Percentiles rank a stretch among this genome's conserved stretches.
Conservation (phyloP, 1,140 invertebrate genomes). For the Panonychus citri region DNA sequence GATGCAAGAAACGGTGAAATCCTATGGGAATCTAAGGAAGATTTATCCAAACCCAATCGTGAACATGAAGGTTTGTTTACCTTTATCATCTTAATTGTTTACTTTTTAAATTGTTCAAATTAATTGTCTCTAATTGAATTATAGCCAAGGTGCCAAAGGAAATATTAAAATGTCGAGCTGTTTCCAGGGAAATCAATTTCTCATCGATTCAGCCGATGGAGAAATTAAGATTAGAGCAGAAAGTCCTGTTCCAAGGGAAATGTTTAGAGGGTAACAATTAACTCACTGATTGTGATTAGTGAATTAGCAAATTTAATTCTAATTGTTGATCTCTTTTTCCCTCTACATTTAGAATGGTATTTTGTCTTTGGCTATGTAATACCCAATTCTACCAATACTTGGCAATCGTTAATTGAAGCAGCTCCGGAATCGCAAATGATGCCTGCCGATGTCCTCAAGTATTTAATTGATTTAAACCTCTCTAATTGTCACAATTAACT, state of each 20-base stretch:
- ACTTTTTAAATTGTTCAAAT: slow-evolving; percentile 38
- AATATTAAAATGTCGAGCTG: slow-evolving; percentile 80
- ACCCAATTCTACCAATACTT: slow-evolving; percentile 94
- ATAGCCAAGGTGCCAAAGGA: slow-evolving; percentile 75
- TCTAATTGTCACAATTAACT: not conserved
- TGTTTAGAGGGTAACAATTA: slow-evolving; percentile 29
- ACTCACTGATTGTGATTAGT: not conserved
- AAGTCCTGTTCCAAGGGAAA: slow-evolving; percentile 45
- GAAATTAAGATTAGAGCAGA: slow-evolving; percentile 87
- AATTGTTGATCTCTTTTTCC: not conserved
- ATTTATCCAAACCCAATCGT: slow-evolving; percentile 62
- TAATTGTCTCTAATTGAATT: slow-evolving; percentile 5
- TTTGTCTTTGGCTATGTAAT: slow-evolving; percentile 99
- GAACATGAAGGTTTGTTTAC: slow-evolving; percentile 52
- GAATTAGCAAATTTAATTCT: no score
- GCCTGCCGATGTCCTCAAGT: slow-evolving; percentile 90
- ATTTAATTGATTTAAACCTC: slow-evolving; percentile 11
- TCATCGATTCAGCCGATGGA: slow-evolving; percentile 88
- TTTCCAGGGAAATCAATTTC: slow-evolving; percentile 95
- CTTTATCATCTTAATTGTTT: slow-evolving; percentile 57
- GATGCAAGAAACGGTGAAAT: slow-evolving; percentile 89
- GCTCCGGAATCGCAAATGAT: slow-evolving; percentile 99
- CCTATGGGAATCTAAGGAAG: slow-evolving; percentile 90
- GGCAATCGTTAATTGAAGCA: slow-evolving; percentile 93
- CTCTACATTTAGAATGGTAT: slow-evolving; percentile 55